Base-by-base conservation (phyloP, 1,140 invertebrate genomes). In the Copidosoma floridanum region DNA sequence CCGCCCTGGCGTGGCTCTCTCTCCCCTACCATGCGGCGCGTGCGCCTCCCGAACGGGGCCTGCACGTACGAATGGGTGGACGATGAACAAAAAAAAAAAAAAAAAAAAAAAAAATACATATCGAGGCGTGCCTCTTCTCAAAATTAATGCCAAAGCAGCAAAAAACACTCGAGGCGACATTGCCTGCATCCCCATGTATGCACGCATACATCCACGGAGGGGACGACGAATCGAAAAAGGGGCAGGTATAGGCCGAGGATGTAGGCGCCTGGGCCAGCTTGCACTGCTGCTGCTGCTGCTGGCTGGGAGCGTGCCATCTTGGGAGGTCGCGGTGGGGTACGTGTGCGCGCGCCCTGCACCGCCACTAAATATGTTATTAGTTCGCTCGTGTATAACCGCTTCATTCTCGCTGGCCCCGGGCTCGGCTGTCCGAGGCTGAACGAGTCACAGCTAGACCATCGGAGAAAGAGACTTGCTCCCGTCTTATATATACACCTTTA, bases 291-390 rank as follows among this genome's bases (percentile, higher is more conserved):
- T 16, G 37, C 3, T n/a, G 37, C 46, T 37, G 47, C 14, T 38
- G 58, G 68, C 66, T 66, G 64, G 66, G 66, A 75, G 74, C 74
- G 75, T 76, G 75, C 68, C 75, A 73, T 73, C 75, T 77, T 77
- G 75, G 75, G 75, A 76, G 75, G 75, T 76, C 76, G 74, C 68
- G 67, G 61, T 54, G 68, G 67, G 63, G 70, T 68, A n/a, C n/a
- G n/a, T n/a, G n/a, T n/a, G n/a, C 20, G 47, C 56, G 47, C 57
- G 57, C 38, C 32, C 10, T 21, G 20, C 51, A 10, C 67, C 57
- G 64, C 67, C 71, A n/a, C 73, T 76, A 78, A 78, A 78, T 78
- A 78, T 78, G 75, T 78, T 78, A 78, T 78, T 78, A 78, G 73
- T 71, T 73, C 69, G 72, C 71, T 74, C 73, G 53, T 46, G 73